These are phyloP conservation scores for Microtus oregoni DNA, from an alignment of 2,113 vertebrate species.

Conservation along the genomic window DNA sequence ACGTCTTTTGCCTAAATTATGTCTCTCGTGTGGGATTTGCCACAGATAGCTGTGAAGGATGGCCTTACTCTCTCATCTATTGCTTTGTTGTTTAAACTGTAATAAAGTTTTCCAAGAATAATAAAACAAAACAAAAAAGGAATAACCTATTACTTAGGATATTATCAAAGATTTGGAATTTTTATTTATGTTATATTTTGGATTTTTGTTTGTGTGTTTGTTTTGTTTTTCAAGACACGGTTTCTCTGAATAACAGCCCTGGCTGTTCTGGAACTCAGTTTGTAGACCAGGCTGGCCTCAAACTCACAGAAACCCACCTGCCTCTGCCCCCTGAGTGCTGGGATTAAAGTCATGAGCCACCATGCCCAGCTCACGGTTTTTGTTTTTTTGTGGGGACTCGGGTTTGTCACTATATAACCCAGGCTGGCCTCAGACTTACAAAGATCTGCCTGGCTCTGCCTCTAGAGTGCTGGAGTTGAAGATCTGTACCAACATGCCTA, in stretches of 20 bases:
- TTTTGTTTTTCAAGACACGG: not conserved
- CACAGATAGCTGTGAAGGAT: constrained; percentile 42
- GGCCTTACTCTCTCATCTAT: not conserved
- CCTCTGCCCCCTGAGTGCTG: not conserved
- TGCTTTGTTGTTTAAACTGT: constrained; percentile 59
- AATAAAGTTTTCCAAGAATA: constrained; percentile 78
- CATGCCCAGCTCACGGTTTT: not conserved
- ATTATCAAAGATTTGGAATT: too few species aligned
- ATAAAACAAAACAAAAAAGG: not conserved
- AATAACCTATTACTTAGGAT: too few species aligned
- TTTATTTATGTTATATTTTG: not conserved
- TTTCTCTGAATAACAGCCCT: not conserved
- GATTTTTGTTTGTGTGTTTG: not conserved
- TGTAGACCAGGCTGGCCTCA: not conserved
- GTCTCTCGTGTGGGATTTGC: constrained; percentile 25
- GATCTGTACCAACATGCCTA: not conserved
- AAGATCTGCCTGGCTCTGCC: not conserved
- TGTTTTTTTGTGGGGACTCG: too few species aligned
- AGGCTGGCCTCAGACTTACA: not conserved
- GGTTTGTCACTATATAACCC: too few species aligned
- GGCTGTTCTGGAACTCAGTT: not conserved
- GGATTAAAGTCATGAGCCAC: not conserved
- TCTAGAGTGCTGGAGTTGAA: not conserved
- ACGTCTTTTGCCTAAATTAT: constrained; percentile 53
- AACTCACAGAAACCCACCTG: not conserved